These are phyloP conservation scores for Epizoanthus stellaris DNA, from an alignment of 92 coral and sea anemone genomes.

Conservation along the genomic window DNA sequence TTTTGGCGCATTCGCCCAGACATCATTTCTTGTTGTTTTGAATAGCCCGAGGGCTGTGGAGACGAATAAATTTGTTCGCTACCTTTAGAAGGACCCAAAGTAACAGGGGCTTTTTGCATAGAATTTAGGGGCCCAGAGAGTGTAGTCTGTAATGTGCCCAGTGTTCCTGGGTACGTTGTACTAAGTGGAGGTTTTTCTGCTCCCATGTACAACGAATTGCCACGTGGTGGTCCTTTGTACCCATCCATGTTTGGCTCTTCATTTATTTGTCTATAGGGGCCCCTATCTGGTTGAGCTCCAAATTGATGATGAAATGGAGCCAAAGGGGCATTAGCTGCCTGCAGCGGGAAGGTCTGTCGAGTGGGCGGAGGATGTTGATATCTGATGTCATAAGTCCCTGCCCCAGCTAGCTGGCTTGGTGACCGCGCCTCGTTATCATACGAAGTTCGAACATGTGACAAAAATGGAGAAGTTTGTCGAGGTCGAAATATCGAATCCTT, in stretches of 20 bases:
- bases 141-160: background rate
- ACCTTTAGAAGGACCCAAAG: background rate
- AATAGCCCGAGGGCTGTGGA: background rate
- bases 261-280: constrained; percentile 28
- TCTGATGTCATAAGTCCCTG: constrained; percentile 42
- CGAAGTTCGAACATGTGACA: constrained; percentile 50
- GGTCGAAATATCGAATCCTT: constrained; percentile 4
- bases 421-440: constrained; percentile 38
- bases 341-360: background rate
- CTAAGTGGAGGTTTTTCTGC: constrained; percentile 6
- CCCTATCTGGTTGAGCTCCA: constrained; percentile 8
- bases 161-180: constrained; percentile 6
- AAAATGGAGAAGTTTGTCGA: constrained; percentile 41
- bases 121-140: constrained; percentile 11
- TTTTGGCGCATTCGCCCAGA: constrained; percentile 2
- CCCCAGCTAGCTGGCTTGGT: constrained; percentile 8
- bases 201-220: background rate
- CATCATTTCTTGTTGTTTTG: background rate
- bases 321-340: constrained; percentile 21
- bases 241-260: constrained; percentile 2
- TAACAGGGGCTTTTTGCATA: background rate
- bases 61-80: background rate
- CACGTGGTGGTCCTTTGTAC: background rate
- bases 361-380: constrained; percentile 47
- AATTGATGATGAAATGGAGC: background rate